Evolutionary conservation across 2,113 vertebrate genomes (phyloP).

Genomic region (Empidonax alnorum): DNA sequence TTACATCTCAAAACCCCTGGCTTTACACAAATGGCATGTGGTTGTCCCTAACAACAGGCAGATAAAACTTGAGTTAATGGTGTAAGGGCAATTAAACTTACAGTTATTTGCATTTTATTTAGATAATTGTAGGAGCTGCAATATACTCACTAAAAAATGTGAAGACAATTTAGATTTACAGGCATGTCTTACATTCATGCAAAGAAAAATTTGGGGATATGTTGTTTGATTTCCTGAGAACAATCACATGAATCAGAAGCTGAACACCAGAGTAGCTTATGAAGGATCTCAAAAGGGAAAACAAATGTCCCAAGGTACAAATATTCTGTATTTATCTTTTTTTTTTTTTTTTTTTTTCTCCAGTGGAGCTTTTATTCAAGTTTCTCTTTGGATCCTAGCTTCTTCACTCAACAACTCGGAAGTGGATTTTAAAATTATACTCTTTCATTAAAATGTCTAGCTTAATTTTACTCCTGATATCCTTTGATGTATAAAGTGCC

Average conservation of each 20-base stretch:
- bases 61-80: neutral
- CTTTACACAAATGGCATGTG: neutral
- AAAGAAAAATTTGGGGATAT: neutral
- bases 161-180: slow-evolving; percentile 2
- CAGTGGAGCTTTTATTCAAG: slow-evolving; percentile 5
- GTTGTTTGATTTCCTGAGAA: neutral
- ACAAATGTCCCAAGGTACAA: neutral
- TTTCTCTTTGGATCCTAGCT: neutral
- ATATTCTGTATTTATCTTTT: neutral
- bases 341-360: neutral
- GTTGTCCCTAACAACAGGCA: neutral
- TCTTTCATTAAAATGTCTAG: slow-evolving; percentile 1
- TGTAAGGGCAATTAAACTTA: neutral
- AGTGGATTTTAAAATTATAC: neutral
- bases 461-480: slow-evolving; percentile 2
- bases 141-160: neutral
- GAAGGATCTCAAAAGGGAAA: neutral
- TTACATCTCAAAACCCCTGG: neutral
- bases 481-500: neutral
- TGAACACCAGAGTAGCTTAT: neutral
- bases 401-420: neutral
- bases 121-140: neutral
- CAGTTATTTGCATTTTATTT: neutral
- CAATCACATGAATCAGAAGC: neutral
- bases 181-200: neutral